Evolutionary conservation across 2,113 vertebrate species (phyloP), one percentile per base, ranked within the genome.

Genomic region (Zingel zingel): DNA sequence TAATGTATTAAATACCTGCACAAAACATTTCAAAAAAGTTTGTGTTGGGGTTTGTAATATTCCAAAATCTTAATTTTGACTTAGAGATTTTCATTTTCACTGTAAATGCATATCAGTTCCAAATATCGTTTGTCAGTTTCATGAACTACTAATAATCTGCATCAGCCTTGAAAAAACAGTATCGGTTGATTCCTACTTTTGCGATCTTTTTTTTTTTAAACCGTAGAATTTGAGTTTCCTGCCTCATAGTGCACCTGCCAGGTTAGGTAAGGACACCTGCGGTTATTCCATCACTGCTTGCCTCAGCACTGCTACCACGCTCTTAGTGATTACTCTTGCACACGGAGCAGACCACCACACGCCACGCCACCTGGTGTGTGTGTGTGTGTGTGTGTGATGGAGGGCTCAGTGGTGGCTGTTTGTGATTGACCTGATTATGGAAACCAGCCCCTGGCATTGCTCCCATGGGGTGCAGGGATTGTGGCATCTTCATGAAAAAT

Each of bases 381-480:
- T 27, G 36, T 23, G 36, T 23, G 47, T 70, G 50, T 33, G 18
- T 39, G 67, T 70, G 50, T 25, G 50, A 47, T 53, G 39, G 47
- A 58, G 57, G 59, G 56, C 57, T 86, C 54, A 61, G 65, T n/a
- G 3, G 79, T 43, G 33, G 57, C 59, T 85, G 66, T 76, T 84
- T 90, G 66, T 92, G 88, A 87, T 88, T 88, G 90, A 92, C 88
- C 91, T 91, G 88, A 88, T 90, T 94, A 89, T 88, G 82, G 86
- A 93, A 90, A 89, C 79, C 83, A 51, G 87, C 79, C 87, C 30
- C 74, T 88, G 92, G 91, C 92, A 13, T 62, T 3, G n/a, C 62
- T 93, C 94, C 93, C 88, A 82, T 87, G 89, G 73, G 82, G 74
- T 56, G 77, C 69, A 63, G 62, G 67, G 78, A 83, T 61, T 75